Evolutionary conservation across 2,888 invertebrate species (phyloP).

Genomic region (Cheilosia soror): DNA sequence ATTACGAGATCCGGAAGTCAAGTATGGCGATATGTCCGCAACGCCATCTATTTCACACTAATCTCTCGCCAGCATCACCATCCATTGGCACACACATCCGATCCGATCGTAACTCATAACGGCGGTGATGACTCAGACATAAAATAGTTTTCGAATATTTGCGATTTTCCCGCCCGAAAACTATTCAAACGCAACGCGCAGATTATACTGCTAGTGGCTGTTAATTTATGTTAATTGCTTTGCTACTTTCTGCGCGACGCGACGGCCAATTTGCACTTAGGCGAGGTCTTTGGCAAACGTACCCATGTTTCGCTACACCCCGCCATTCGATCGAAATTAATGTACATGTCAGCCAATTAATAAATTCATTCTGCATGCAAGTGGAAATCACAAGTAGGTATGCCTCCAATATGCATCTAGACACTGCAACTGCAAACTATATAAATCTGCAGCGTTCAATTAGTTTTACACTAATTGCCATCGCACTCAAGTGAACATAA

Average conservation of each 20-base stretch:
- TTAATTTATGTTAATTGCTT: slow-evolving; percentile 74
- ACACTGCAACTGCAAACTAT: slow-evolving; percentile 38
- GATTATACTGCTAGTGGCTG: slow-evolving; percentile 62
- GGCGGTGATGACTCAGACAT: not conserved
- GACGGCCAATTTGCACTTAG: slow-evolving; percentile 70
- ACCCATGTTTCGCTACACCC: slow-evolving; percentile 15
- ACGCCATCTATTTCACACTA: slow-evolving; percentile 69
- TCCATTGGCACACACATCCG: slow-evolving; percentile 26
- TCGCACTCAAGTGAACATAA: not conserved
- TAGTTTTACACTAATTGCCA: slow-evolving; percentile 73
- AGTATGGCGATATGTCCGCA: slow-evolving; percentile 41
- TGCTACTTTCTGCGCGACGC: slow-evolving; percentile 47
- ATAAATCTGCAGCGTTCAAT: slow-evolving; percentile 67
- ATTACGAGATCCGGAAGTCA: slow-evolving; percentile 58
- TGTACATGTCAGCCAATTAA: slow-evolving; percentile 84
- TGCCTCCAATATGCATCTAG: slow-evolving; percentile 23
- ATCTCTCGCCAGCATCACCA: slow-evolving; percentile 52
- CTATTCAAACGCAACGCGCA: slow-evolving; percentile 19
- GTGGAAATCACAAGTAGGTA: slow-evolving; percentile 69
- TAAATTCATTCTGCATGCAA: slow-evolving; percentile 83
- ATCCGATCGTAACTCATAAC: slow-evolving; percentile 50
- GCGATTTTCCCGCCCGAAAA: slow-evolving; percentile 4
- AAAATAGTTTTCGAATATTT: slow-evolving; percentile 8
- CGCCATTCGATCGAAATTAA: slow-evolving; percentile 81
- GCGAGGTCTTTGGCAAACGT: slow-evolving; percentile 37